Base-by-base conservation (phyloP, 2,797 vertebrate species). In the Schizopygopsis pylzovi region DNA sequence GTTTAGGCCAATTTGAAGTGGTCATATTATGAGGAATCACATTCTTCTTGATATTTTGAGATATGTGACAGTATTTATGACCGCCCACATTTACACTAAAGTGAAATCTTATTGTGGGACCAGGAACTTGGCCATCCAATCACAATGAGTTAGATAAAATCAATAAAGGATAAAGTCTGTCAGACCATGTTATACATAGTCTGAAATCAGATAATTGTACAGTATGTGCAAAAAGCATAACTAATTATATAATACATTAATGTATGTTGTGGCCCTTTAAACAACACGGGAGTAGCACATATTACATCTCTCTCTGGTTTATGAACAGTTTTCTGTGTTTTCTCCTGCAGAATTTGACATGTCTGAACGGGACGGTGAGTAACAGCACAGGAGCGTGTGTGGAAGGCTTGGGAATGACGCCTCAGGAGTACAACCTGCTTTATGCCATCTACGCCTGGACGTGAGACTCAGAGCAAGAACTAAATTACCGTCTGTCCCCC, bases 341-440 rank as follows among this genome's bases (percentile, higher is more conserved):
- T 39, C 39, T 83, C 39, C 0, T 45, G 18, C 75, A 39, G 45
- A 97, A 96, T 82, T 88, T 97, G 88, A 96, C 94, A 0, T 98
- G 96, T 89, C 75, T 89, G 54, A 96, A 95, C 83, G 87, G 90
- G 0, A 96, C 94, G 0, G 89, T 92, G 15, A 88, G 70, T 81
- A 96, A 16, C 86, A 89, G 63, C 81, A 72, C 84, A 7, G 84
- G 93, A 0, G 80, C 85, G 68, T 96, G 95, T 67, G 94, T 96
- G 71, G 92, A 92, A 86, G 96, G 97, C 12, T 90, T 97, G 78
- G 96, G 96, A 63, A 96, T 97, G 96, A 95, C 86, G 0, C 96
- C 96, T 6, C 94, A 96, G 89, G 89, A 97, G 59, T 97, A 97
- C 90, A 97, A 97, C 85, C 93, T 97, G 33, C 94, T 97, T 7